Evolutionary conservation across 2,888 invertebrate species (phyloP), one percentile per base, ranked within the genome.

Genomic region (Ochropleura plecta): DNA sequence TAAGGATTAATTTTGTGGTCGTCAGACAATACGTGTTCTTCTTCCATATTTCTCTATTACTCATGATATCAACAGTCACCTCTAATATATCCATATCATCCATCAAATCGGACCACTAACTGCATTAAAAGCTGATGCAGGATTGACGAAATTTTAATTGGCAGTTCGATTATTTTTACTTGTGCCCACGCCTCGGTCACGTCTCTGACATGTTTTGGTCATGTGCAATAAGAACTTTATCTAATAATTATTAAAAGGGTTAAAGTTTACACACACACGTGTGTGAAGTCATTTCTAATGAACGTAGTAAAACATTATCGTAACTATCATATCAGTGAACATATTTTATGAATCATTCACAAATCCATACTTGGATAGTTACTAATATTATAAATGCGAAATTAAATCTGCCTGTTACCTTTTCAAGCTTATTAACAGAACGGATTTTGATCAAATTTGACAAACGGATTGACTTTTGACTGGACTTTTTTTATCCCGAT

Each of bases 211-310:
- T 10, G 69, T 1, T 14, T n/a, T n/a, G 16, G 10, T n/a, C 40
- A n/a, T 14, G 59, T 20, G 16, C 7, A 55, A 5, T 49, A 0
- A 42, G 44, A 70, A 10, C 12, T 44, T 16, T 44, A 51, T 62
- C 46, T 3, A 20, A 14, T 73, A 20, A 71, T 49, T 44, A 73
- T 20, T 18, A 44, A 20, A 18, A 5, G 10, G 65, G 64, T 75
- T 64, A 65, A 46, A 74, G 60, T 67, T 74, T 18, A 66, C 20
- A 40, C 60, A 30, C 9, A 20, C 67, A 67, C 53, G 51, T 12
- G 51, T n/a, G 40, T 57, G 51, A 75, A 57, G 8, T 10, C 14
- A 6, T 51, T 40, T 53, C n/a, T 46, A 40, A 51, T 71, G 51
- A 30, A 40, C 18, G 7, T 10, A 8, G 4, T 9, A 44, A 30